These are phyloP conservation scores for Champsocephalus gunnari DNA, from an alignment of 2,797 vertebrate species.

Conservation along the genomic window DNA sequence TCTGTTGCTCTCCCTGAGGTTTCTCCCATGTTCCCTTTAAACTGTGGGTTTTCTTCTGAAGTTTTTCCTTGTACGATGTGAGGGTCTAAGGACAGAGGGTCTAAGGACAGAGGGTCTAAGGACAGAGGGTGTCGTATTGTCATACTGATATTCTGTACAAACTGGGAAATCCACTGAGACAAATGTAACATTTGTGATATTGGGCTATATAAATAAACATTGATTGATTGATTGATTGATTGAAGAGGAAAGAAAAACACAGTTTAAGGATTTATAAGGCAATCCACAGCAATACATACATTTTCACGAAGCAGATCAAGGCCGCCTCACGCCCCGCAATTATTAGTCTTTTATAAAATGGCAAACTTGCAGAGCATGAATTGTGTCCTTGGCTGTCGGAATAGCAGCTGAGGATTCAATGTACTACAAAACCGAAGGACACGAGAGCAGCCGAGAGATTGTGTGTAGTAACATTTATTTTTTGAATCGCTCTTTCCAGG, in stretches of 20 bases:
- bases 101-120: too few species aligned
- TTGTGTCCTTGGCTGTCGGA: constrained; percentile 49
- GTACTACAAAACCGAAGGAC: constrained; percentile 55
- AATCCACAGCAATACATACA: neutral
- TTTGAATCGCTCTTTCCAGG: constrained; percentile 13
- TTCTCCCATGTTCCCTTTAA: too few species aligned
- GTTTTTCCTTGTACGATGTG: too few species aligned
- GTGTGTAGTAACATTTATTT: constrained; percentile 17
- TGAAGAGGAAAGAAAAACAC: neutral
- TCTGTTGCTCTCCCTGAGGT: too few species aligned
- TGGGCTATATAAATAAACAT: too few species aligned
- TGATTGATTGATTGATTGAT: too few species aligned
- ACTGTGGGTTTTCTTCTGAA: too few species aligned
- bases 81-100: too few species aligned
- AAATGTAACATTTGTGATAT: too few species aligned
- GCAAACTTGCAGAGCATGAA: neutral
- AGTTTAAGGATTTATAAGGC: neutral
- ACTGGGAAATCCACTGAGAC: too few species aligned
- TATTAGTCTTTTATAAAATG: constrained; percentile 33
- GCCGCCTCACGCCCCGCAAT: neutral
- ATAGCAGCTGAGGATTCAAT: constrained; percentile 37
- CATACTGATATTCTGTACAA: too few species aligned
- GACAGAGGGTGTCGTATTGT: too few species aligned
- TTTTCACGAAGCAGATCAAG: constrained; percentile 12
- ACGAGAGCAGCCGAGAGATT: constrained; percentile 7